phyloP scores from a whole-genome alignment of 2,888 invertebrate species.

The Abscondita cerata region DNA sequence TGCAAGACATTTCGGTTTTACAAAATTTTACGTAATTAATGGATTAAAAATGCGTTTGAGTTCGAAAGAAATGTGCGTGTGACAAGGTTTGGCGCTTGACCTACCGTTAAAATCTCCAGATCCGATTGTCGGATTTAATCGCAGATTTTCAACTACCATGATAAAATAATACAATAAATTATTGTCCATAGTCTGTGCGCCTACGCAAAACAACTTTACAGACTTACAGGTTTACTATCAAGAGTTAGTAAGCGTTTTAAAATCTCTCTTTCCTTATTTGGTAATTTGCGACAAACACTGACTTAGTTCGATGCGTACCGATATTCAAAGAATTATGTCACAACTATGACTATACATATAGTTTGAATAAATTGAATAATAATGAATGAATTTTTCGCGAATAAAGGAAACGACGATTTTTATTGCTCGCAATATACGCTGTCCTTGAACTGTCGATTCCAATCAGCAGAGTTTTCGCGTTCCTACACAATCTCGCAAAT shows the following conservation, averaged over 20 bases:
- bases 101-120: constrained; percentile 22
- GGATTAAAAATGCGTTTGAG: not conserved
- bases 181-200: constrained; percentile 24
- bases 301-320: constrained; percentile 21
- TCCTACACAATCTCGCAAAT: constrained; percentile 32
- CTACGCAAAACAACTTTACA: constrained; percentile 28
- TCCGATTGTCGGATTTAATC: constrained; percentile 17
- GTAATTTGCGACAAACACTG: constrained; percentile 24
- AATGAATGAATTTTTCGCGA: constrained; percentile 4
- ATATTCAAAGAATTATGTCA: constrained; percentile 18
- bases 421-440: constrained; percentile 25
- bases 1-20: too few species aligned
- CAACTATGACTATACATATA: not conserved
- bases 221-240: constrained; percentile 29
- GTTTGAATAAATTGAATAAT: constrained; percentile 2
- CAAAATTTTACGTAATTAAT: too few species aligned
- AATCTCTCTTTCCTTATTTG: constrained; percentile 29
- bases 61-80: too few species aligned
- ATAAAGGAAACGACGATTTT: constrained; percentile 24
- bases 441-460: constrained; percentile 35
- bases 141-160: constrained; percentile 10
- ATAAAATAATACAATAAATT: constrained; percentile 29
- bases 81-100: constrained; percentile 13
- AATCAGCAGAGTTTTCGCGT: constrained; percentile 29
- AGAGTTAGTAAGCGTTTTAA: constrained; percentile 24